Evolutionary conservation across 1,140 invertebrate genomes (phyloP).

Genomic region (Lepidurus arcticus): DNA sequence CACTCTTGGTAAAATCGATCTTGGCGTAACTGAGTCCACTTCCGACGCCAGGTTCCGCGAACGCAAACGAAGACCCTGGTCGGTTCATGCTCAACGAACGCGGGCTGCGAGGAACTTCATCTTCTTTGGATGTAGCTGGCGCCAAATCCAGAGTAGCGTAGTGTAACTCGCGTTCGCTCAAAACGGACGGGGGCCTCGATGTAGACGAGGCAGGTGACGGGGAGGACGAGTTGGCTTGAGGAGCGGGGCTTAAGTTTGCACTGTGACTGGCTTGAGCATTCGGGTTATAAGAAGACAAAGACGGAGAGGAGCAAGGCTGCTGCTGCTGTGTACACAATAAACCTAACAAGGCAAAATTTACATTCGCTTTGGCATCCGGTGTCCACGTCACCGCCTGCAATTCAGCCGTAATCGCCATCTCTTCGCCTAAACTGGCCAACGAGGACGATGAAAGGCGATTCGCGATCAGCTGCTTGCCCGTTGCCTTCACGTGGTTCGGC

Average conservation of each 20-base stretch:
- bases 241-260: not conserved
- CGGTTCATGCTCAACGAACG: conserved; percentile 37
- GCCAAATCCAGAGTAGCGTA: conserved; percentile 63
- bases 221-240: conserved; percentile 16
- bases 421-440: conserved; percentile 34
- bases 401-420: conserved; percentile 22
- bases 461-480: not conserved
- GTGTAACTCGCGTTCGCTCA: conserved; percentile 51
- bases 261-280: conserved; percentile 8
- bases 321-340: not conserved
- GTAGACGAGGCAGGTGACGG: conserved; percentile 39
- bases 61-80: conserved; percentile 37
- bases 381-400: conserved; percentile 27
- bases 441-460: conserved; percentile 31
- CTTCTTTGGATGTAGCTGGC: conserved; percentile 37
- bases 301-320: not conserved
- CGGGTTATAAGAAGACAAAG: not conserved
- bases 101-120: conserved; percentile 37
- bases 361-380: too few species aligned
- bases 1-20: conserved; percentile 62
- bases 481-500: not conserved
- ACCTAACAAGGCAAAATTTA: too few species aligned
- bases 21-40: conserved; percentile 54
- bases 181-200: conserved; percentile 46
- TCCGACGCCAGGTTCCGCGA: not conserved